Percentiles rank a stretch among this genome's conserved stretches.
Evolutionary conservation across 2,113 vertebrate species (phyloP).

Genomic region (Xiphias gladius): DNA sequence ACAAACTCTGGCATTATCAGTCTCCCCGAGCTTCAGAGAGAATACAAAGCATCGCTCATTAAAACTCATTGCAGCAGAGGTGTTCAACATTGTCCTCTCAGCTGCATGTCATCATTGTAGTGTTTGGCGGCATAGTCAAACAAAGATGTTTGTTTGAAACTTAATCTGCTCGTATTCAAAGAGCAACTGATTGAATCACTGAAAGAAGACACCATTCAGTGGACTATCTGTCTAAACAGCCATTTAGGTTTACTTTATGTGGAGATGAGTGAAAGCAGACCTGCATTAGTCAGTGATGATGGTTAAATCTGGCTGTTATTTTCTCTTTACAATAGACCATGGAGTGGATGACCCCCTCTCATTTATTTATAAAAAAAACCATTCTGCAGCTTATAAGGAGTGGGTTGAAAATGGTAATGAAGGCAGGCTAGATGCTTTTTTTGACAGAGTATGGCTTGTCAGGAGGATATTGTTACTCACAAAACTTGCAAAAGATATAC

Average conservation of each 20-base stretch:
- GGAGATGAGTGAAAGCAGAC: background rate
- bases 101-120: background rate
- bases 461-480: conserved; percentile 5
- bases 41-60: conserved; percentile 25
- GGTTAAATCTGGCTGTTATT: conserved; percentile 13
- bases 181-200: background rate
- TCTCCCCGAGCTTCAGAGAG: background rate
- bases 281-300: conserved; percentile 20
- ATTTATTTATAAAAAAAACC: no score
- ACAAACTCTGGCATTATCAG: background rate
- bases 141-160: conserved; percentile 36
- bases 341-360: background rate
- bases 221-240: conserved; percentile 2
- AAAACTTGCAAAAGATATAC: background rate
- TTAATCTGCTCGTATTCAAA: background rate
- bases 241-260: background rate
- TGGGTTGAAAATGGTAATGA: no score
- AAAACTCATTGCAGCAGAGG: conserved; percentile 4
- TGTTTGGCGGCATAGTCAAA: conserved; percentile 6
- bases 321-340: conserved; percentile 2
- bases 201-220: conserved; percentile 19
- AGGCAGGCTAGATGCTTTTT: background rate
- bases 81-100: conserved; percentile 28
- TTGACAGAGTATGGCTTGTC: background rate
- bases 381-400: no score